Conservation (phyloP, 2,113 vertebrate species). For the Eulemur macaco region DNA sequence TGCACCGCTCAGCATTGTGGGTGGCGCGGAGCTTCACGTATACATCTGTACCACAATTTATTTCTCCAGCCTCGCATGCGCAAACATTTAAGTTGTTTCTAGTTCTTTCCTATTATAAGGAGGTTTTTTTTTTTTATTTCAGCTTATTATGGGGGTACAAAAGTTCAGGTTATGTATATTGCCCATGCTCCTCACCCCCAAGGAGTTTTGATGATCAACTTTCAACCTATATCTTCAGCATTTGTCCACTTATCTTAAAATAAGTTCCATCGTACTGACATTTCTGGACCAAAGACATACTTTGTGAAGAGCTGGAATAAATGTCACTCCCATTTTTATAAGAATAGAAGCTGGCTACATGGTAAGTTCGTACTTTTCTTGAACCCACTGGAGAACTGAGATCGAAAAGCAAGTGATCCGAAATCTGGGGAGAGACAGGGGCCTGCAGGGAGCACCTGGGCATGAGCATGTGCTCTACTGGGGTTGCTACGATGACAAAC, state of each 20-base stretch:
- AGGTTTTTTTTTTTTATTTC: neutral
- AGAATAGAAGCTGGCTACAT: neutral
- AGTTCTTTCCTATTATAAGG: neutral
- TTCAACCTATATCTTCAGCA: neutral
- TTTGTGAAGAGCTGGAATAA: too few species aligned
- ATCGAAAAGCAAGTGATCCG: neutral
- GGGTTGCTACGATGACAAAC: neutral
- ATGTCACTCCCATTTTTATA: rapidly evolving
- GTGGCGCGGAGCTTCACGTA: rapidly evolving
- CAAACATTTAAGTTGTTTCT: neutral
- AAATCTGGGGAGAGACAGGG: neutral
- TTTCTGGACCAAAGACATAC: neutral
- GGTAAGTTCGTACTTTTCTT: neutral
- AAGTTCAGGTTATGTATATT: too few species aligned
- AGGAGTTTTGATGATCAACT: neutral
- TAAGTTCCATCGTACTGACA: neutral
- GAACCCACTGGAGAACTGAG: neutral
- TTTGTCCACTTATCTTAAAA: neutral
- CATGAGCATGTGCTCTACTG: neutral
- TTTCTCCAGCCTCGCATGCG: neutral
- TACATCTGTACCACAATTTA: rapidly evolving
- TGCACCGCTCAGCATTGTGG: rapidly evolving
- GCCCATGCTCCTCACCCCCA: too few species aligned
- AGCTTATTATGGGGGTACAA: too few species aligned
- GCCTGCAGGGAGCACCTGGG: too few species aligned